Evolutionary conservation across 2,113 vertebrate species (phyloP), one percentile per base, ranked within the genome.

Genomic region (Sylvietta virens): DNA sequence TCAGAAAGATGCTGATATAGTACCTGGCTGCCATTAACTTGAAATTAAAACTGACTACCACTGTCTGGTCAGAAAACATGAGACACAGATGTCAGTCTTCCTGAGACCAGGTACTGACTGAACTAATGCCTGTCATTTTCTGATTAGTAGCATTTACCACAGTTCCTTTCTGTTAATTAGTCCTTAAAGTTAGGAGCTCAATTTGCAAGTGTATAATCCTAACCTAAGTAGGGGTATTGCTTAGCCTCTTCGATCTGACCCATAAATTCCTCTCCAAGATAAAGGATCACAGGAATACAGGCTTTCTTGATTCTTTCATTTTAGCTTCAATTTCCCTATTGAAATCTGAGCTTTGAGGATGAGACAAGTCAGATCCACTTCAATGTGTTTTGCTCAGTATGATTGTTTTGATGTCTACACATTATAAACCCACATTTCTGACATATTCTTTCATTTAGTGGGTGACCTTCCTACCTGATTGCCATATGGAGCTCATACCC

Each of bases 321-420:
- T 70, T 69, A 95, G 64, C 30, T 80, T 78, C 37, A 35, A 48
- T 85, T 86, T 92, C 73, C 45, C 81, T 60, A 71, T 14, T 88
- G 90, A 97, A 95, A 96, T 91, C 45, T 94, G 90, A 97, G 54
- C 27, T 77, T 66, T 81, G 81, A 81, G 86, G 84, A 81, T 57
- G 62, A 91, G 56, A 90, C 30, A 92, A 89, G 45, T 23, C 37
- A 42, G 40, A 62, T 88, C 22, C 67, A 62, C 70, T 53, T 79
- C 69, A 35, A 37, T 28, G 35, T 61, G 69, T 81, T 88, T 82
- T 60, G 37, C 60, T 84, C 21, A 31, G 37, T 57, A 64, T 44
- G 21, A 87, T 42, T 67, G 48, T 91, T 97, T 91, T 95, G 83
- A 94, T 78, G 57, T 47, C 37, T 76, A 50, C 48, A 61, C 79